Conservation (phyloP, 1,140 invertebrate species). For the Holotrichia oblita region DNA sequence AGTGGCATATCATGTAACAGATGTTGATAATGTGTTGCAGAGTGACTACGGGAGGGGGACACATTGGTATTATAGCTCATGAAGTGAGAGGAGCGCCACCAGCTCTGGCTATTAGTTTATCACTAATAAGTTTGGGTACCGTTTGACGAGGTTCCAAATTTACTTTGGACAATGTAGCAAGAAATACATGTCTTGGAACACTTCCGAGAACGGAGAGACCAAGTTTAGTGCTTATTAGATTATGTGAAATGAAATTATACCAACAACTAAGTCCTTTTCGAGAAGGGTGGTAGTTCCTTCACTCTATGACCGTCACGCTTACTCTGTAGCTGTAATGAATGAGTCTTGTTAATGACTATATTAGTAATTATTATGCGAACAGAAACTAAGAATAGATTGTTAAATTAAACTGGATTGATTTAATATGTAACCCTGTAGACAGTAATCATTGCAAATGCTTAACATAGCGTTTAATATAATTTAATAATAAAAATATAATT, state of each 20-base stretch:
- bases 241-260: constrained; percentile 12
- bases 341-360: no score
- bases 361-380: no score
- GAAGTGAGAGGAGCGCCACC: neutral
- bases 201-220: neutral
- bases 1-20: constrained; percentile 40
- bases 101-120: constrained; percentile 19
- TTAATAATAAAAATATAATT: no score
- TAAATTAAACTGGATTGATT: no score
- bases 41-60: constrained; percentile 22
- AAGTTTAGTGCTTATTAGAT: constrained; percentile 4
- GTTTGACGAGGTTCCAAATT: constrained; percentile 33
- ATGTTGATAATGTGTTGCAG: constrained; percentile 34
- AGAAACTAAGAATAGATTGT: no score
- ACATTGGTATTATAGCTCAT: neutral
- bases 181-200: neutral
- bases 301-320: no score
- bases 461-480: no score
- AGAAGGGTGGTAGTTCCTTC: no score
- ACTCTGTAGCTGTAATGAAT: no score
- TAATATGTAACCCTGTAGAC: no score
- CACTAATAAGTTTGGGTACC: constrained; percentile 29
- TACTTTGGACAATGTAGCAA: neutral
- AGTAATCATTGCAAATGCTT: no score
- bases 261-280: neutral